These are phyloP conservation scores for Pheosia gnoma DNA, from an alignment of 2,888 invertebrate genomes.

Conservation along the genomic window DNA sequence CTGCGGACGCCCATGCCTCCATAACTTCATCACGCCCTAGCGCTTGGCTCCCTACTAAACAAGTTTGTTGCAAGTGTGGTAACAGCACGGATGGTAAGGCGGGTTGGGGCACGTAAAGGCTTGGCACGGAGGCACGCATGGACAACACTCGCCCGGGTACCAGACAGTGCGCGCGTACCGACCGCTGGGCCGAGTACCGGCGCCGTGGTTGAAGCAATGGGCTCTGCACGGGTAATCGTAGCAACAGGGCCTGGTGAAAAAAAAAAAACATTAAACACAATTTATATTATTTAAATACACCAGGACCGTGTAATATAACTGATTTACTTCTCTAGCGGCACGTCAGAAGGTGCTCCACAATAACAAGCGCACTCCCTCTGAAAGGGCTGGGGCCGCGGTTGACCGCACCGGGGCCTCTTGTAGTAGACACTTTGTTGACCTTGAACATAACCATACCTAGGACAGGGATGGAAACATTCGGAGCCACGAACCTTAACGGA, in stretches of 20 bases:
- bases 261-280: background rate
- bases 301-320: no score
- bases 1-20: no score
- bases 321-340: slow-evolving; percentile 58
- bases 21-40: background rate
- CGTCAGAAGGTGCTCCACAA: slow-evolving; percentile 62
- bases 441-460: slow-evolving; percentile 65
- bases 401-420: slow-evolving; percentile 72
- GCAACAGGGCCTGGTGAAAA: slow-evolving; percentile 67
- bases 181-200: slow-evolving; percentile 73
- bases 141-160: slow-evolving; percentile 76
- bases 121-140: slow-evolving; percentile 71
- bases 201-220: slow-evolving; percentile 76
- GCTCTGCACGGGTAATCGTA: slow-evolving; percentile 80
- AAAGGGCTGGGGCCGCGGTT: slow-evolving; percentile 73
- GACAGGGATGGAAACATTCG: slow-evolving; percentile 55
- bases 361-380: slow-evolving; percentile 57
- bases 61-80: slow-evolving; percentile 70
- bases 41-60: slow-evolving; percentile 40
- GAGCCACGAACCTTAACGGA: slow-evolving; percentile 68
- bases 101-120: slow-evolving; percentile 77
- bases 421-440: slow-evolving; percentile 72
- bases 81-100: slow-evolving; percentile 75
- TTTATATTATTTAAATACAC: background rate
- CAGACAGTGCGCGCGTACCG: slow-evolving; percentile 73